phyloP scores from a whole-genome alignment of 2,113 vertebrate genomes.

The Neolamprologus toae region DNA sequence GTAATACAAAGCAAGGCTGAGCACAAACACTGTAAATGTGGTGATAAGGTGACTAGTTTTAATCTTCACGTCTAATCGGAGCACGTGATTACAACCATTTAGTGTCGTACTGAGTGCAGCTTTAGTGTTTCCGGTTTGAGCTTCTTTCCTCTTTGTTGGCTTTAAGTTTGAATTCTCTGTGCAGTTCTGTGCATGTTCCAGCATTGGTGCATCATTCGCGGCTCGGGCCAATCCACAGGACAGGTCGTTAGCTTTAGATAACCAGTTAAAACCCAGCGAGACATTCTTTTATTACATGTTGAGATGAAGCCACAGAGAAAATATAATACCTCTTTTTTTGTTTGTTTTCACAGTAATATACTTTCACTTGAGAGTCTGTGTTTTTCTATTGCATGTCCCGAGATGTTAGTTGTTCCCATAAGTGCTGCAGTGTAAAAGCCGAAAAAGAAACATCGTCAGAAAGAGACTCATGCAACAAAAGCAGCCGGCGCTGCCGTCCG shows the following conservation, averaged over 20 bases:
- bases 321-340: neutral
- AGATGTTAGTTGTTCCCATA: constrained; percentile 10
- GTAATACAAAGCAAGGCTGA: neutral
- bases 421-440: neutral
- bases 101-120: neutral
- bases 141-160: neutral
- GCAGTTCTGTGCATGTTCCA: constrained; percentile 31
- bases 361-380: constrained; percentile 8
- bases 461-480: constrained; percentile 68
- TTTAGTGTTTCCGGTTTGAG: constrained; percentile 4
- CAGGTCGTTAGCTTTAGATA: neutral
- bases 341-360: constrained; percentile 56
- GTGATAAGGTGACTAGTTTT: neutral
- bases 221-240: neutral
- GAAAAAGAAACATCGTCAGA: constrained; percentile 18
- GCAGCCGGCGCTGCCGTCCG: constrained; percentile 12
- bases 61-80: neutral
- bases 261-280: constrained; percentile 7
- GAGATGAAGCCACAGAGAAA: constrained; percentile 35
- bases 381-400: constrained; percentile 13
- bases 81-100: neutral
- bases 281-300: constrained; percentile 20
- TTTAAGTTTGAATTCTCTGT: constrained; percentile 26
- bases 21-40: neutral
- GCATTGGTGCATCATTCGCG: neutral